A percentile compares a stretch with the other conserved stretches of the same genome.
These are phyloP conservation scores for Megalurothrips usitatus DNA, from an alignment of 2,888 invertebrate genomes.

Conservation along the genomic window DNA sequence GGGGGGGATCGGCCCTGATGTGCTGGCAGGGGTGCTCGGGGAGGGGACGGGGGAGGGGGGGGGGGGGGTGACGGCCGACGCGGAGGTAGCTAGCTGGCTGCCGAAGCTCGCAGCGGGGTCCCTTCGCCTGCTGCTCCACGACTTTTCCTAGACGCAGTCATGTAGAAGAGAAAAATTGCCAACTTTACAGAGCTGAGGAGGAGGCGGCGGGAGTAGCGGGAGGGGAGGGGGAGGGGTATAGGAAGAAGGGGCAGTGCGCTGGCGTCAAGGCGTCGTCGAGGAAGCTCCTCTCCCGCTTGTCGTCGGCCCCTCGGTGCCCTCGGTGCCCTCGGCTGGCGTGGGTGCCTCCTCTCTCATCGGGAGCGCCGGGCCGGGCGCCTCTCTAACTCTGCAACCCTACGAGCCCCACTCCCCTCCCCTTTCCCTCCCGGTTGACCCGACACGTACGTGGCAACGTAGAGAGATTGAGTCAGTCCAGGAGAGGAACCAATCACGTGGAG, in stretches of 20 bases:
- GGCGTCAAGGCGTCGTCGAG: too few species aligned
- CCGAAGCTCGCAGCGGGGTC: neutral
- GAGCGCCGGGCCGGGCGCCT: neutral
- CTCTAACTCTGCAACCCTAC: neutral
- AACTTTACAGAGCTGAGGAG: conserved; percentile 17
- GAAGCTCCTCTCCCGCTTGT: too few species aligned
- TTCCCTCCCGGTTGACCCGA: conserved; percentile 21
- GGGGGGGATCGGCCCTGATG: neutral
- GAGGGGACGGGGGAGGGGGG: neutral
- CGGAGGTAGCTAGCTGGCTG: neutral
- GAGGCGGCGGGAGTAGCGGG: neutral
- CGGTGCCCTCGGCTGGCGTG: too few species aligned
- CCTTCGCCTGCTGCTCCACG: conserved; percentile 28
- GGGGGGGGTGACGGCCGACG: neutral
- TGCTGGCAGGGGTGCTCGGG: conserved; percentile 29
- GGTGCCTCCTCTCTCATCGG: too few species aligned
- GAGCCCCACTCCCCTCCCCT: neutral
- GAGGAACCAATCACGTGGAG: conserved; percentile 37
- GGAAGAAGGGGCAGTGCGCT: too few species aligned
- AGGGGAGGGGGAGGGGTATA: neutral
- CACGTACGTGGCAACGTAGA: conserved; percentile 38
- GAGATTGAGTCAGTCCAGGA: conserved; percentile 39
- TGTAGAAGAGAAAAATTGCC: conserved; percentile 31
- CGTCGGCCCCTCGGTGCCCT: too few species aligned
- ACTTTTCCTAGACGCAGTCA: conserved; percentile 33